phyloP scores from a whole-genome alignment of 2,888 invertebrate species.

The Synergus itoensis region DNA sequence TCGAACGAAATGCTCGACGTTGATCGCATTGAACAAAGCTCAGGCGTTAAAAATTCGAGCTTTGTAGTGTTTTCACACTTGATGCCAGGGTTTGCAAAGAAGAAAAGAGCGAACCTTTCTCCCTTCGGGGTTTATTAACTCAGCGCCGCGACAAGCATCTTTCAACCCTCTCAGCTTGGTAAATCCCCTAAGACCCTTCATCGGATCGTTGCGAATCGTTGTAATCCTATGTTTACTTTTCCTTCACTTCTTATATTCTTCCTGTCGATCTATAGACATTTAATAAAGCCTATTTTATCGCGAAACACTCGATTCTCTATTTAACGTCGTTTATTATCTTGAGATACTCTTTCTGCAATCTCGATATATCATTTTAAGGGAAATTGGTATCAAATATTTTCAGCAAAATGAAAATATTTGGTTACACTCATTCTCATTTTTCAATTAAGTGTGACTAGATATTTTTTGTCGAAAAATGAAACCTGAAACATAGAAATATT shows the following conservation, averaged over 20 bases:
- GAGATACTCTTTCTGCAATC: background rate
- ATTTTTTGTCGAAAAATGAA: no score
- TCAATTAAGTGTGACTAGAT: no score
- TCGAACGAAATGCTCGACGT: background rate
- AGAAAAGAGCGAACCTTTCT: background rate
- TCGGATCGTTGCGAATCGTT: background rate
- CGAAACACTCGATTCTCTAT: background rate
- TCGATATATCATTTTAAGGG: background rate
- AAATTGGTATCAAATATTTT: background rate
- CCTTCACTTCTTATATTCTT: constrained; percentile 12
- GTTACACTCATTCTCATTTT: no score
- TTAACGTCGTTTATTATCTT: background rate
- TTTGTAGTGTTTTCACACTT: background rate
- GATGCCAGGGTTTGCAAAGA: background rate
- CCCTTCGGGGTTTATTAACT: constrained; percentile 1
- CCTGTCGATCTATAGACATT: constrained; percentile 14
- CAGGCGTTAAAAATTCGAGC: background rate
- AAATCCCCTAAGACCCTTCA: background rate
- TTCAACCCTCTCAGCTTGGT: constrained; percentile 9
- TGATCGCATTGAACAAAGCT: background rate
- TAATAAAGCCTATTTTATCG: constrained; percentile 14
- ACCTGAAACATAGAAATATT: no score
- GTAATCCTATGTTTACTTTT: constrained; percentile 34
- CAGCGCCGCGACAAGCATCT: background rate
- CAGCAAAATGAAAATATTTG: background rate